phyloP scores from a whole-genome alignment of 2,797 vertebrate genomes.

The Pelodytes ibericus region DNA sequence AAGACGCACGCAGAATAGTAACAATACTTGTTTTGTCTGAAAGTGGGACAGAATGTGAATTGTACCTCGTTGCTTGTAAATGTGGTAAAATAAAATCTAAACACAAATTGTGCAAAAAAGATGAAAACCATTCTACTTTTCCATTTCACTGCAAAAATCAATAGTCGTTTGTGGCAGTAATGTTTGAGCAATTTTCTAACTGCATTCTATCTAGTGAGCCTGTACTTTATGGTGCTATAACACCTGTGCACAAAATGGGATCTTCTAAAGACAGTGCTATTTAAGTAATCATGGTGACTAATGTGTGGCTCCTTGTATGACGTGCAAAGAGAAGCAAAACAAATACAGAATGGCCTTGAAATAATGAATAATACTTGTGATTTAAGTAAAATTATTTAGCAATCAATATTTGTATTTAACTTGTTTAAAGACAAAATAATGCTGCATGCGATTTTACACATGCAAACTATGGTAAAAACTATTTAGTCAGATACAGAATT shows the following conservation, averaged over 20 bases:
- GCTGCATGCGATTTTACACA: no score
- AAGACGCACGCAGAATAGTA: not conserved
- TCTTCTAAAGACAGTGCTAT: slow-evolving; percentile 19
- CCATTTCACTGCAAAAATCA: slow-evolving; percentile 45
- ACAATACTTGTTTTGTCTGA: not conserved
- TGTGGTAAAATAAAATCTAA: slow-evolving; percentile 25
- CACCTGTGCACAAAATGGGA: slow-evolving; percentile 30
- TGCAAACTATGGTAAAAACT: no score
- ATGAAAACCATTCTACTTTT: slow-evolving; percentile 23
- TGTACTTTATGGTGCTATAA: slow-evolving; percentile 21
- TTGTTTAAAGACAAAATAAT: no score
- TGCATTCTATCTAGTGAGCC: slow-evolving; percentile 29
- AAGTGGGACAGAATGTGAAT: not conserved
- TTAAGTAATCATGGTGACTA: slow-evolving; percentile 33
- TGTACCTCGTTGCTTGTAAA: slow-evolving; percentile 2
- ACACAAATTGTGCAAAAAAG: slow-evolving; percentile 37
- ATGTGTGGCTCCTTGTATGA: not conserved
- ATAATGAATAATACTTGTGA: no score
- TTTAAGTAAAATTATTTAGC: no score
- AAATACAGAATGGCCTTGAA: not conserved
- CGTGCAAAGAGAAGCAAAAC: not conserved
- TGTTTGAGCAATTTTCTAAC: slow-evolving; percentile 45
- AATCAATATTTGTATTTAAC: no score
- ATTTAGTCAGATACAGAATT: no score
- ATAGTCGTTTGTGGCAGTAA: slow-evolving; percentile 40